Evolutionary conservation across 2,113 vertebrate genomes (phyloP), one percentile per base, ranked within the genome.

Genomic region (Crocuta crocuta): DNA sequence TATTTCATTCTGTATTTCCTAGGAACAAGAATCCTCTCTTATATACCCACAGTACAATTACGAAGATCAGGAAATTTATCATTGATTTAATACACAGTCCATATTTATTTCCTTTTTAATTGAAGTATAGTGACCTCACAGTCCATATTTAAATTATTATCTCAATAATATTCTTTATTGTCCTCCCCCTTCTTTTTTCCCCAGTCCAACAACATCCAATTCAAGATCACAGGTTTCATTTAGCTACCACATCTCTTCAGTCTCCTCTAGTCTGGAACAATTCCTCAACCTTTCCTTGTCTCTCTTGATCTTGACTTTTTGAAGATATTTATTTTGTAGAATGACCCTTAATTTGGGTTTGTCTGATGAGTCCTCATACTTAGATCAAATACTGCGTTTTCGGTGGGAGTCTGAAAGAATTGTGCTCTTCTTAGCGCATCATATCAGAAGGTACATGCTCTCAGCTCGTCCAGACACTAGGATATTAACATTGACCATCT

Each of bases 21-120:
- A 66, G 74, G 6, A 85, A 39, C 4, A 89, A 61, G 53, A 95
- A 83, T 87, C 13, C 9, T 86, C 45, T 83, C 28, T 53, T 86
- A 53, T 0, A 53, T 87, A 95, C 61, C 11, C 50, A 53, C 33
- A 89, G 31, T 79, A 74, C 11, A 58, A 0, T 90, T 92, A 45
- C 33, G 94, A 95, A 92, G 11, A 95, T 90, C 21, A 65, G 45
- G 39, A 93, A 81, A 33, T 71, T 89, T 90, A 19, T 86, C 45
- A 66, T 4, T 95, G n/a, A 65, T 63, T 43, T 87, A 91, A 74
- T 70, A n/a, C 48, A 76, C 10, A 96, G 35, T 86, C 28, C 58
- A 53, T 85, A 85, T 96, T 79, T 89, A 79, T 61, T 7, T 71
- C 45, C 70, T 66, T 86, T 68, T 68, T 50, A 50, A 33, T 86